Evolutionary conservation across 2,113 vertebrate genomes (phyloP).

Genomic region (Psophia crepitans): DNA sequence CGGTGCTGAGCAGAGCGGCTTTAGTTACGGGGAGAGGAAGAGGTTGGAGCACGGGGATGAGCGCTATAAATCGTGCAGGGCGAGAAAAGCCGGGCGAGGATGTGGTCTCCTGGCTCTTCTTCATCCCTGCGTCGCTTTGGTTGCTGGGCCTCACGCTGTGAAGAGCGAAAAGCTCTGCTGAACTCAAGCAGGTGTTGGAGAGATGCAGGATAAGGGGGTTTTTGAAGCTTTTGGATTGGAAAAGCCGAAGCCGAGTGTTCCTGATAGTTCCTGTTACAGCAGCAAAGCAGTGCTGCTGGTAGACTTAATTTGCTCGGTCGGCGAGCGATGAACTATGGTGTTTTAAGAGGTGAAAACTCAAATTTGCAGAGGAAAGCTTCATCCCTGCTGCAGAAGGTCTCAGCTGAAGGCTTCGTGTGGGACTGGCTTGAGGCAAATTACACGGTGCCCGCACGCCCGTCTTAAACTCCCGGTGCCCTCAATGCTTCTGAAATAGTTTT

Average conservation of each 20-base stretch:
- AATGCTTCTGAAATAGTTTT: background rate
- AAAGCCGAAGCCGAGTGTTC: background rate
- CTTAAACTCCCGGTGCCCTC: background rate
- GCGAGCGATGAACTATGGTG: rapidly evolving
- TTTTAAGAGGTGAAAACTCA: background rate
- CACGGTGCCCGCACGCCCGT: rapidly evolving
- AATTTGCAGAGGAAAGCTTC: background rate
- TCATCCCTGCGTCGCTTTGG: rapidly evolving
- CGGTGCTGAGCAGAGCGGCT: background rate
- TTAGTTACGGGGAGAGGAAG: background rate
- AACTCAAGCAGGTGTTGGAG: background rate
- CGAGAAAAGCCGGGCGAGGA: background rate
- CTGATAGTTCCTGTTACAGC: background rate
- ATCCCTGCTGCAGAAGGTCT: background rate
- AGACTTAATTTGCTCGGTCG: background rate
- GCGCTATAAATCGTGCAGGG: rapidly evolving
- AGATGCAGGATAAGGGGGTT: no score
- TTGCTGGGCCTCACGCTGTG: background rate
- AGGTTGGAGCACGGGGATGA: background rate
- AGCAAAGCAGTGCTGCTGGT: background rate
- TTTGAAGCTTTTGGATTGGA: background rate
- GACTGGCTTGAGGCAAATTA: background rate
- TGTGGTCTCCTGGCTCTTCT: background rate
- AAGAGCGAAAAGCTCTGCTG: background rate
- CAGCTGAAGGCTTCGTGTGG: background rate